Percentiles rank a stretch among this genome's conserved stretches.
These are phyloP conservation scores for Girardinus metallicus DNA, from an alignment of 2,797 vertebrate genomes.

Conservation along the genomic window DNA sequence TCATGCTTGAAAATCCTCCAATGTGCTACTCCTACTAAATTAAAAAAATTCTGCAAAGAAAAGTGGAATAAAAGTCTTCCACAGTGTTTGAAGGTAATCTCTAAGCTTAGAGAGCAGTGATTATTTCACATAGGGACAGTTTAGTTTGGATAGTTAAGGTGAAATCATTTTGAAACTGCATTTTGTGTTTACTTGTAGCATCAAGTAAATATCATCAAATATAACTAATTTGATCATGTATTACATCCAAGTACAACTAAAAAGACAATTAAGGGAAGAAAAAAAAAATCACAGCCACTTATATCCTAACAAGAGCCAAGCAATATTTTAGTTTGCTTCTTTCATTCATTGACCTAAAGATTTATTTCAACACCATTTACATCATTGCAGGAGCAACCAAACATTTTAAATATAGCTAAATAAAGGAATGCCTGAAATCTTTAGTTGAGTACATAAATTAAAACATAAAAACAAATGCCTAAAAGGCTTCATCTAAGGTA, in stretches of 20 bases:
- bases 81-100: neutral
- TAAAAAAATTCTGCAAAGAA: neutral
- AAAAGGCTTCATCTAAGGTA: constrained; percentile 25
- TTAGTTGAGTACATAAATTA: neutral
- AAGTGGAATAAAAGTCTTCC: neutral
- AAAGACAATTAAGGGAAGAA: neutral
- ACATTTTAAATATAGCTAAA: neutral
- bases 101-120: neutral
- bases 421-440: neutral
- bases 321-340: constrained; percentile 13
- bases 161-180: neutral
- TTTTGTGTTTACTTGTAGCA: neutral
- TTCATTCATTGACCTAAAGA: neutral
- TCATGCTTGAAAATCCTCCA: neutral
- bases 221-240: neutral
- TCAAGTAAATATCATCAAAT: neutral
- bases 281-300: neutral
- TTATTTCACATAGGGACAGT: neutral
- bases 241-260: neutral
- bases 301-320: neutral
- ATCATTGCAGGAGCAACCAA: constrained; percentile 8
- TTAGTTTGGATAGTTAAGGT: neutral
- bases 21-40: neutral
- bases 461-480: constrained; percentile 27
- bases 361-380: constrained; percentile 3